Percentiles rank a stretch among this genome's conserved stretches.
These are phyloP conservation scores for Pitangus sulphuratus DNA, from an alignment of 2,797 vertebrate genomes.

Conservation along the genomic window DNA sequence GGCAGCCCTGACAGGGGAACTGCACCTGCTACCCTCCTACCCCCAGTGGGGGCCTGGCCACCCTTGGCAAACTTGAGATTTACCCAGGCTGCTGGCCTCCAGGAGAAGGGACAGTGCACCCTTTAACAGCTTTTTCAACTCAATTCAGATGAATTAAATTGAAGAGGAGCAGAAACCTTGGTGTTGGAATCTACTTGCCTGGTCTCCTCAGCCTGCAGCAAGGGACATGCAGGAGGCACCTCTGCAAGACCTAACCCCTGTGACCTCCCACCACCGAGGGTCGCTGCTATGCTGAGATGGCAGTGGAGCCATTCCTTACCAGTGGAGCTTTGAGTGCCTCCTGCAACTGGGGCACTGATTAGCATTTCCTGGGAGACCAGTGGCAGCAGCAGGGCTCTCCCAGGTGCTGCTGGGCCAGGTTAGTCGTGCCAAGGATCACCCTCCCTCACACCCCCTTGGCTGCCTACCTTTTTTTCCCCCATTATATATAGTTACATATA, in stretches of 20 bases:
- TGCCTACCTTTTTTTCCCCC: background rate
- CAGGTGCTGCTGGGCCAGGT: background rate
- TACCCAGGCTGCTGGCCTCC: background rate
- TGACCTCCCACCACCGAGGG: background rate
- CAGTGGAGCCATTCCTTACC: background rate
- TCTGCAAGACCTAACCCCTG: background rate
- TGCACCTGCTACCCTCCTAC: background rate
- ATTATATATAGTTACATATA: background rate
- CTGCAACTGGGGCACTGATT: conserved; percentile 85
- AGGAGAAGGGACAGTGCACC: background rate
- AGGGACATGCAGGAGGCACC: background rate
- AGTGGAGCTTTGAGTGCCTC: background rate
- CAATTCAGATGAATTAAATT: background rate
- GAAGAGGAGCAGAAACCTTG: background rate
- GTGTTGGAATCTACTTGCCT: background rate
- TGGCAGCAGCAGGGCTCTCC: background rate
- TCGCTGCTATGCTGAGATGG: background rate
- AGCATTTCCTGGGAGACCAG: conserved; percentile 87
- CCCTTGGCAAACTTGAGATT: background rate
- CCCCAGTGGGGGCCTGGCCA: background rate
- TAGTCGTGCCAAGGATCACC: background rate
- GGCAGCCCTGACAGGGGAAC: background rate
- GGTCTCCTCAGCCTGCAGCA: background rate
- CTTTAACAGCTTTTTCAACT: background rate
- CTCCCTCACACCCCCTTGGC: background rate